A percentile compares a stretch with the other conserved stretches of the same genome.
Conservation (phyloP, 1,140 invertebrate species). For the Zaprionus lachaisei region DNA sequence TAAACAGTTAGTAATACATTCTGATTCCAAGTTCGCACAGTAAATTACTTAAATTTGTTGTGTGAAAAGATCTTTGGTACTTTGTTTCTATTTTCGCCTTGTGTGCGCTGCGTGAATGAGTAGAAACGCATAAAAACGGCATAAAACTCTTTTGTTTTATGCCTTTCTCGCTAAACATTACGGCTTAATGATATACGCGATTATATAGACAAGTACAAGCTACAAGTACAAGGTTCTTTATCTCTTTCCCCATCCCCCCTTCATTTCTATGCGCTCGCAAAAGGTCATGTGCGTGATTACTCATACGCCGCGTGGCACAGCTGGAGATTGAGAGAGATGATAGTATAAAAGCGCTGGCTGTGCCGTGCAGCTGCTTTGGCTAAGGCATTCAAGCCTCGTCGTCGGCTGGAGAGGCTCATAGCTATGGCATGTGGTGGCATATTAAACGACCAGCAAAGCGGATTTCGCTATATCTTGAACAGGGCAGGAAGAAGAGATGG, state of each 20-base stretch:
- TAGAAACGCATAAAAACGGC: neutral
- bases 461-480: constrained; percentile 61
- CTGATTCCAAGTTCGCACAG: constrained; percentile 7
- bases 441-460: constrained; percentile 72
- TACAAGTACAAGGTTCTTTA: constrained; percentile 42
- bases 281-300: constrained; percentile 78
- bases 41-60: constrained; percentile 67
- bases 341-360: constrained; percentile 29
- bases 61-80: constrained; percentile 42
- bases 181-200: constrained; percentile 25
- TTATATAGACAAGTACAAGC: constrained; percentile 20
- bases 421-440: constrained; percentile 64
- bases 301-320: constrained; percentile 58
- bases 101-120: constrained; percentile 41
- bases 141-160: constrained; percentile 45
- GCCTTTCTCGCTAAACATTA: constrained; percentile 45
- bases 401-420: constrained; percentile 44
- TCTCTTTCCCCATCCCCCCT: neutral
- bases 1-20: neutral
- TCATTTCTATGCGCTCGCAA: constrained; percentile 33
- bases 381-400: constrained; percentile 7
- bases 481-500: neutral
- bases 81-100: constrained; percentile 25
- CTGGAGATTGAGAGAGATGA: constrained; percentile 11
- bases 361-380: constrained; percentile 2